Conservation (phyloP, 2,797 vertebrate species). For the Coendou prehensilis region DNA sequence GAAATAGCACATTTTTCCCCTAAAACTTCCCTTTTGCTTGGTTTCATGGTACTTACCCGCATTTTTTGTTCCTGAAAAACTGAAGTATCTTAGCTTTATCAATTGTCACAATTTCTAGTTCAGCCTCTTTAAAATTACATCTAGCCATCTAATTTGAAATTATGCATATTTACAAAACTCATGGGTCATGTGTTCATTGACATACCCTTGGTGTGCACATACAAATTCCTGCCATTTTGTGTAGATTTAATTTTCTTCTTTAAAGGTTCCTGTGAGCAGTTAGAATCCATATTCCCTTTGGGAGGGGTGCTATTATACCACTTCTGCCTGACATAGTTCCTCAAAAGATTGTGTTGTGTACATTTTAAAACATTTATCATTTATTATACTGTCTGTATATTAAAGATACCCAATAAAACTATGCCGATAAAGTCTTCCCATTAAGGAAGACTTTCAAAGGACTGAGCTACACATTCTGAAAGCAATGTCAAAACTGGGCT, state of each 20-base stretch:
- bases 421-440: background rate
- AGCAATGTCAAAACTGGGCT: background rate
- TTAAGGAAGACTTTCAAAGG: background rate
- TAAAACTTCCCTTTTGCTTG: background rate
- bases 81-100: background rate
- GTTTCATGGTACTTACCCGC: background rate
- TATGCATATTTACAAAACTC: background rate
- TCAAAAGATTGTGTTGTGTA: background rate
- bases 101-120: background rate
- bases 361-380: constrained; percentile 5
- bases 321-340: background rate
- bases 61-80: background rate
- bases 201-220: background rate
- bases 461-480: background rate
- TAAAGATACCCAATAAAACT: background rate
- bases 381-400: background rate
- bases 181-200: background rate
- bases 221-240: background rate
- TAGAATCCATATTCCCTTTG: background rate
- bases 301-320: background rate
- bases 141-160: background rate
- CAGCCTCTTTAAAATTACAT: constrained; percentile 31
- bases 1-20: background rate
- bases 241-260: constrained; percentile 14
- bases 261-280: background rate